Percentiles rank a stretch among this genome's conserved stretches.
phyloP scores from a whole-genome alignment of 1,140 invertebrate genomes.

The Aphelinus certus region DNA sequence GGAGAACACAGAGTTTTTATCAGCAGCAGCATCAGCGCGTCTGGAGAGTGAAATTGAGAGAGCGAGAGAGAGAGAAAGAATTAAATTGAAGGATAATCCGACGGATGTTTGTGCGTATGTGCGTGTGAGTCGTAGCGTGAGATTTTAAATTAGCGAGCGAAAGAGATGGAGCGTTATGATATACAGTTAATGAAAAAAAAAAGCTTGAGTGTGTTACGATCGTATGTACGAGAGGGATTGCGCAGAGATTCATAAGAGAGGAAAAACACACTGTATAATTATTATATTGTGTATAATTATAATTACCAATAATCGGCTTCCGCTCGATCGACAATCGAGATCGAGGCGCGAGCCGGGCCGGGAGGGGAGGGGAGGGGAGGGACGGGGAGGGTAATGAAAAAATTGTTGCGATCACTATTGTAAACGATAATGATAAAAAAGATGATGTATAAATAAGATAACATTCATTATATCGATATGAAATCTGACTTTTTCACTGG shows the following conservation, averaged over 20 bases:
- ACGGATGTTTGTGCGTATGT: slow-evolving; percentile 12
- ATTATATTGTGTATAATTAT: slow-evolving; percentile 60
- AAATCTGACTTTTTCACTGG: slow-evolving; percentile 61
- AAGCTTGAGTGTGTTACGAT: slow-evolving; percentile 32
- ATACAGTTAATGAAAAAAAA: slow-evolving; percentile 31
- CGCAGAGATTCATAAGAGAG: slow-evolving; percentile 34
- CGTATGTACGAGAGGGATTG: slow-evolving; percentile 39
- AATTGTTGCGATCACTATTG: slow-evolving; percentile 53
- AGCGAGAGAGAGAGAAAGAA: slow-evolving; percentile 37
- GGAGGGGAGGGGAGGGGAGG: slow-evolving; percentile 22
- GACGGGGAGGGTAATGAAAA: slow-evolving; percentile 52
- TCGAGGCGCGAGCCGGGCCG: slow-evolving; percentile 44
- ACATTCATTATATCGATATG: slow-evolving; percentile 64
- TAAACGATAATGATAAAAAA: slow-evolving; percentile 53
- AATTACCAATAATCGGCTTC: slow-evolving; percentile 46
- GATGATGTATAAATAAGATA: slow-evolving; percentile 62
- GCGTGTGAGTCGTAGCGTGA: slow-evolving; percentile 21
- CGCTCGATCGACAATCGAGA: slow-evolving; percentile 31
- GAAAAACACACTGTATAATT: slow-evolving; percentile 56
- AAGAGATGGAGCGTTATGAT: slow-evolving; percentile 36
- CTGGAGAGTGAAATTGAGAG: slow-evolving; percentile 43
- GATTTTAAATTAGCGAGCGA: slow-evolving; percentile 23
- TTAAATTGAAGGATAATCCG: slow-evolving; percentile 25
- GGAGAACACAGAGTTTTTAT: slow-evolving; percentile 61
- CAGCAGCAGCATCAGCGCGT: slow-evolving; percentile 59